Conservation (phyloP, 2,113 vertebrate species). For the Trogon surrucura region DNA sequence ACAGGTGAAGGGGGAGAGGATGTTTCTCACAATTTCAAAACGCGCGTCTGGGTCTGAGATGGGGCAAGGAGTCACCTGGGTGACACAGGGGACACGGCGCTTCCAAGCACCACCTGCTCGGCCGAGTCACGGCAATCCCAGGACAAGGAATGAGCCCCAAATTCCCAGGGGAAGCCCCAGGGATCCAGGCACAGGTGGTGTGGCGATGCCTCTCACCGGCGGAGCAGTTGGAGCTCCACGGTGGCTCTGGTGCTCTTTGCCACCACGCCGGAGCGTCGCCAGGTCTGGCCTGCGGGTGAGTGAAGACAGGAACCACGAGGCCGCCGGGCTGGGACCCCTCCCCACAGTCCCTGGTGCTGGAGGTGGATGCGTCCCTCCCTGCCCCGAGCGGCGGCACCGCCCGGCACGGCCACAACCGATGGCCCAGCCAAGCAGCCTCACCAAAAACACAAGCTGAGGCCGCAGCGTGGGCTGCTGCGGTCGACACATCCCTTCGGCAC, state of each 20-base stretch:
- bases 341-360: accelerated
- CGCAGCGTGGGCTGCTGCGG: accelerated
- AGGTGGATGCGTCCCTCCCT: accelerated
- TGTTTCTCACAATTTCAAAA: background rate
- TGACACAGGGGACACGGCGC: background rate
- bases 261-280: accelerated
- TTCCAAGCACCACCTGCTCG: accelerated
- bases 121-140: accelerated
- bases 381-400: background rate
- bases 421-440: background rate
- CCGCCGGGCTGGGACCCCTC: accelerated
- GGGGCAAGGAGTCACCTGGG: accelerated
- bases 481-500: background rate
- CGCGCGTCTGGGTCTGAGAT: accelerated
- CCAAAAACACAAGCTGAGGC: background rate
- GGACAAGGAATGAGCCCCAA: background rate
- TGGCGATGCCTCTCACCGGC: accelerated
- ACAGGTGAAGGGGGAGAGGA: background rate
- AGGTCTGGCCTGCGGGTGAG: background rate
- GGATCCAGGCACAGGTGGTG: accelerated
- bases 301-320: background rate
- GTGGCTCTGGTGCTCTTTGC: accelerated
- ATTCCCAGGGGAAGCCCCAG: background rate
- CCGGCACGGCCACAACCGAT: accelerated
- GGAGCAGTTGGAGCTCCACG: accelerated